These are phyloP conservation scores for Cebus imitator DNA, from an alignment of 2,113 vertebrate species.

Conservation along the genomic window DNA sequence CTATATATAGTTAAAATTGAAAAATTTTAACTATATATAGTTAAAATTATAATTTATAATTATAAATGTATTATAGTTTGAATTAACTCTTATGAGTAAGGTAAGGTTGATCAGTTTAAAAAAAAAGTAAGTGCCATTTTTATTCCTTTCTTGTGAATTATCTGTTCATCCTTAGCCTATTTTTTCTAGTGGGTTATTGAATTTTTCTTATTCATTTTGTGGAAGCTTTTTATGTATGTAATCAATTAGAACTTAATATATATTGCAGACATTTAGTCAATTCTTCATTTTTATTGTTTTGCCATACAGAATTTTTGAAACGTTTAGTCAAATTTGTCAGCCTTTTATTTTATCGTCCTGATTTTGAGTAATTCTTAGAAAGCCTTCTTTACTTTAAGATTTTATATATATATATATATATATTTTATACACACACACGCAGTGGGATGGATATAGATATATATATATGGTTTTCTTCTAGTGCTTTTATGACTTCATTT, in stretches of 20 bases:
- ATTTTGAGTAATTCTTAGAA: conserved; percentile 54
- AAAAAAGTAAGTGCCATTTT: neutral
- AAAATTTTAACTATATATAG: too few species aligned
- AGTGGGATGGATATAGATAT: neutral
- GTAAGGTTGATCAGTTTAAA: neutral
- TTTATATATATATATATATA: neutral
- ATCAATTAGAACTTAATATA: neutral
- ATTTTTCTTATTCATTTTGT: conserved; percentile 28
- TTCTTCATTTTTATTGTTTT: conserved; percentile 52
- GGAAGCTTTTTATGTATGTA: neutral
- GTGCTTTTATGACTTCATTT: conserved; percentile 16
- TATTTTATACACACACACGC: neutral
- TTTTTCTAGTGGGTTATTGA: conserved; percentile 3
- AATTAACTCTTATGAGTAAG: neutral
- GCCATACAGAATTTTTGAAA: neutral
- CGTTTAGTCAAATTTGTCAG: neutral
- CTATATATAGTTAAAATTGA: neutral
- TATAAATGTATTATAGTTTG: neutral
- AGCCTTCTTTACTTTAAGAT: neutral
- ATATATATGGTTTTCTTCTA: neutral
- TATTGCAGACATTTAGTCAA: neutral
- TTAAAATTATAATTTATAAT: neutral
- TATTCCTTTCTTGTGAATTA: neutral
- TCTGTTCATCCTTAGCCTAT: neutral
- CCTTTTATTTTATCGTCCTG: conserved; percentile 32